A percentile compares a stretch with the other conserved stretches of the same genome.
These are phyloP conservation scores for Sylvietta virens DNA, from an alignment of 2,113 vertebrate species.

Conservation along the genomic window DNA sequence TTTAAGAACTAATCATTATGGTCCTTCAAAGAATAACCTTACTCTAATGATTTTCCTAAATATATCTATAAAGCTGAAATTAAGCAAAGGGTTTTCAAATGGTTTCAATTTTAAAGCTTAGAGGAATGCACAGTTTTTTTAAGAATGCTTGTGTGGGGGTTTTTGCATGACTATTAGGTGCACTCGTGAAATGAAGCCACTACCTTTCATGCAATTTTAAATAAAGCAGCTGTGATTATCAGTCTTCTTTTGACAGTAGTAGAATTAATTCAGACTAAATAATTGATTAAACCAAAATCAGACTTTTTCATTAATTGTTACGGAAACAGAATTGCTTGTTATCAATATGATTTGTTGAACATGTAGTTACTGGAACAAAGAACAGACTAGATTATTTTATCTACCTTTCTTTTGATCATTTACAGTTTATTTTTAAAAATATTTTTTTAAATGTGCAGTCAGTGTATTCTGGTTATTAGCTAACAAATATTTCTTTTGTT, in stretches of 20 bases:
- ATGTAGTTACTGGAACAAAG: background rate
- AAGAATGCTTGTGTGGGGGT: background rate
- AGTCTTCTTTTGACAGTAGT: background rate
- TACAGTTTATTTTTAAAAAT: background rate
- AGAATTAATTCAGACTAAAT: background rate
- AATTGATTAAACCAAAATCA: background rate
- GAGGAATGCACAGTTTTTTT: background rate
- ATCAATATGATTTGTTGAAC: background rate
- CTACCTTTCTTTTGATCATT: background rate
- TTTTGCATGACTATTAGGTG: background rate
- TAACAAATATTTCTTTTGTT: background rate
- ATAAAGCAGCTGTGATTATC: background rate
- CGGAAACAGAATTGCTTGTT: background rate
- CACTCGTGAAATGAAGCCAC: background rate
- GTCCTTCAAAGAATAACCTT: background rate
- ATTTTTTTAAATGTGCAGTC: background rate
- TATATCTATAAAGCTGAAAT: background rate
- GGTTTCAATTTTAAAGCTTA: background rate
- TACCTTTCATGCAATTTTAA: background rate
- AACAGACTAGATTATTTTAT: background rate
- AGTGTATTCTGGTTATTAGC: background rate
- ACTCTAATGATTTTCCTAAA: background rate
- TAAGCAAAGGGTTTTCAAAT: background rate
- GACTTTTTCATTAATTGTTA: background rate
- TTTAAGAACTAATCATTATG: background rate